These are phyloP conservation scores for Toxostoma redivivum DNA, from an alignment of 2,113 vertebrate species.

Conservation along the genomic window DNA sequence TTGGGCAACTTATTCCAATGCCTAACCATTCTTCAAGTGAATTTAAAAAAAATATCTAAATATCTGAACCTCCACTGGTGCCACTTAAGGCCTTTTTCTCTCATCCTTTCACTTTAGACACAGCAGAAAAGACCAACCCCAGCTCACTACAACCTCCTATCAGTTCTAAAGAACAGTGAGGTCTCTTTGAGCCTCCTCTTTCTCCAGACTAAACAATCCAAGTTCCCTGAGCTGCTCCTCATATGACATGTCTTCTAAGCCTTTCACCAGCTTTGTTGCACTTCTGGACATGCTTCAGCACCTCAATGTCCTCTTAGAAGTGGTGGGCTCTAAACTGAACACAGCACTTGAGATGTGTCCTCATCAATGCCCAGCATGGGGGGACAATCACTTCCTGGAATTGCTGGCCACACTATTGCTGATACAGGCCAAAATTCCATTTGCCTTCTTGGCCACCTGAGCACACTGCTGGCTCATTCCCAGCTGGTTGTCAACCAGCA, in stretches of 20 bases:
- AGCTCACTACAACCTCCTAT: neutral
- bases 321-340: neutral
- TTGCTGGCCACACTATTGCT: neutral
- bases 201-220: accelerated
- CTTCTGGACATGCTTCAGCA: neutral
- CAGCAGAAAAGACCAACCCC: neutral
- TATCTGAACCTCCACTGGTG: neutral
- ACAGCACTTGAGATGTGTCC: neutral
- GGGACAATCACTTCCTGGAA: neutral
- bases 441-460: neutral
- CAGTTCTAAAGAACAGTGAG: neutral
- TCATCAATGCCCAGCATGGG: neutral
- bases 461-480: neutral
- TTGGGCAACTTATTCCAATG: neutral
- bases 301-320: neutral
- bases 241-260: neutral
- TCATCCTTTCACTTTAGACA: neutral
- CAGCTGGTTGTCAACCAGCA: neutral
- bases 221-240: neutral
- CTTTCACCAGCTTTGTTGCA: neutral
- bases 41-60: neutral
- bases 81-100: neutral
- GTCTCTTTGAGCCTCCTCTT: neutral
- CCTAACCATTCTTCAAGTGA: neutral
- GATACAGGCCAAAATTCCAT: neutral